A percentile compares a stretch with the other conserved stretches of the same genome.
Conservation (phyloP, 2,113 vertebrate species). For the Larimichthys crocea region DNA sequence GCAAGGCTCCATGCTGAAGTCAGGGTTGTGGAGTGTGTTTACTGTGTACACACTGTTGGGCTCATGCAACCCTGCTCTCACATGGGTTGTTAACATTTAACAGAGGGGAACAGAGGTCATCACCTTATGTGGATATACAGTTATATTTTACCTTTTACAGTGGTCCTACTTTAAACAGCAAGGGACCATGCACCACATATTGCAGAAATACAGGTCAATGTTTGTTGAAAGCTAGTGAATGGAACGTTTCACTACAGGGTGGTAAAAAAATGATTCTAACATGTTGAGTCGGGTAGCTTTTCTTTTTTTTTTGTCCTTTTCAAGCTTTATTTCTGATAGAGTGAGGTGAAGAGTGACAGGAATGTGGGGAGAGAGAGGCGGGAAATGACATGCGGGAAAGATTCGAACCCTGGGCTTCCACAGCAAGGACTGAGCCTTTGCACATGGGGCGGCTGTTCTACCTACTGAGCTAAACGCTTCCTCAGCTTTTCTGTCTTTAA, state of each 20-base stretch:
- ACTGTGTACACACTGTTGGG: constrained; percentile 47
- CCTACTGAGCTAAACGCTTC: too few species aligned
- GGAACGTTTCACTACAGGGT: not conserved
- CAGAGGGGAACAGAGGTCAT: constrained; percentile 30
- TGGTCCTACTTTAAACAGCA: not conserved
- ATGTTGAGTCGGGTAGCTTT: not conserved
- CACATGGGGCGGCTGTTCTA: too few species aligned
- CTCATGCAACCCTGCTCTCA: constrained; percentile 6
- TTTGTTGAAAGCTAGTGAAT: not conserved
- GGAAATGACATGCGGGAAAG: too few species aligned
- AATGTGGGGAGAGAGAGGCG: too few species aligned
- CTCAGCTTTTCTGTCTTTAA: not conserved
- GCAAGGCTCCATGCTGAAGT: constrained; percentile 1
- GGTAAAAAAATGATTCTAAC: not conserved
- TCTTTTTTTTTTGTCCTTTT: not conserved
- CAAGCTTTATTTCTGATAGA: too few species aligned
- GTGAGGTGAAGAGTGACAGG: too few species aligned
- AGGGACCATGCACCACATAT: not conserved
- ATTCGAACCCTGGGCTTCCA: too few species aligned
- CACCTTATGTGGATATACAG: not conserved
- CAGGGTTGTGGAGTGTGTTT: constrained; percentile 45
- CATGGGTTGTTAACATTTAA: constrained; percentile 65
- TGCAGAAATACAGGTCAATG: not conserved
- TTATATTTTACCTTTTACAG: not conserved
- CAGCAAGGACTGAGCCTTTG: too few species aligned